Evolutionary conservation across 2,797 vertebrate species (phyloP), one percentile per base, ranked within the genome.

Genomic region (Tadarida brasiliensis): DNA sequence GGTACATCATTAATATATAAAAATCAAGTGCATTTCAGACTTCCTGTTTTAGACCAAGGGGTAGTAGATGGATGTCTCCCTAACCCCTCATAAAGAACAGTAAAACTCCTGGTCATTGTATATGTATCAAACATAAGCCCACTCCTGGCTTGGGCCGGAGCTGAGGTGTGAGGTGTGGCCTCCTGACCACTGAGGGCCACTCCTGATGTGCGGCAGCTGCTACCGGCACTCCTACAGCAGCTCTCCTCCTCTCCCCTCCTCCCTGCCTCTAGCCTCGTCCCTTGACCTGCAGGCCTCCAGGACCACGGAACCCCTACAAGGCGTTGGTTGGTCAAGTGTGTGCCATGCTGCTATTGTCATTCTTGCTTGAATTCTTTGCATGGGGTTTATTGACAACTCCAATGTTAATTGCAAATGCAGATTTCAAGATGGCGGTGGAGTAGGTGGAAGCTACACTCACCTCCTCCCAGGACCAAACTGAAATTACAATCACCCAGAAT

Each of bases 51-150:
- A 9, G 68, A 39, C 44, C 16, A 63, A 57, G n/a, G 28, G 17
- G 47, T 65, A 74, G 51, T 2, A 26, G 19, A 82, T 2, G 0
- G 14, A 17, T 26, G 26, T 54, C 12, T 83, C 68, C 65, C 30
- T 51, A 35, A 3, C 3, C 39, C 44, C 30, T 57, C 10, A 28
- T 5, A 33, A 63, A 47, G 59, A 57, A 65, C 57, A 51, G 15
- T 26, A 44, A 63, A 51, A 61, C n/a, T 30, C 30, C 57, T 61
- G 16, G 57, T 28, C 15, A 1, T 47, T 9, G 20, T 17, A 19
- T 7, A 10, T 4, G n/a, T 17, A 33, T 28, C 24, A 67, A 2
- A 16, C 1, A 0, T 7, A 30, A 57, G 35, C n/a, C 22, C 7
- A 54, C 26, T 12, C 81, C 4, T 15, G 30, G 15, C 15, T n/a